These are phyloP conservation scores for Limnodromus scolopaceus DNA, from an alignment of 2,797 vertebrate genomes.

Conservation along the genomic window DNA sequence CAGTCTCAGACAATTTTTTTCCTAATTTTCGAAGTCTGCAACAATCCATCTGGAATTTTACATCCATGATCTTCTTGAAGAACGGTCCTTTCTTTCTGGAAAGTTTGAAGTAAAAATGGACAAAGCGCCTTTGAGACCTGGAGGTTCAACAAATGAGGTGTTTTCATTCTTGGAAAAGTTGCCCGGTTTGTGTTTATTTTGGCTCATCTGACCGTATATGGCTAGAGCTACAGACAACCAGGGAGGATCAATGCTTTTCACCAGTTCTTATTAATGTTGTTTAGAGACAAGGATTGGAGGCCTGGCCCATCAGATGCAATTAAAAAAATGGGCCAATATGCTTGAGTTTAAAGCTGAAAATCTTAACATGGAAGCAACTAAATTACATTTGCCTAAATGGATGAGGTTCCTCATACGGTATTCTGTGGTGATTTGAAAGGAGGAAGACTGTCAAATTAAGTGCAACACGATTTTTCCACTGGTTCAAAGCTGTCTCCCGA, in stretches of 20 bases:
- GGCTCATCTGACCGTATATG: conserved; percentile 8
- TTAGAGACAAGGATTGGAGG: not conserved
- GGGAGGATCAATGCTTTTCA: conserved; percentile 48
- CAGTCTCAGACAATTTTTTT: not conserved
- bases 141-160: conserved; percentile 61
- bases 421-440: not conserved
- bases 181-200: conserved; percentile 53
- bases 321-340: not conserved
- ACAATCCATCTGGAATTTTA: conserved; percentile 64
- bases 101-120: conserved; percentile 56
- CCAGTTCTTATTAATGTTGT: not conserved
- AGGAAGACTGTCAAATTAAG: not conserved
- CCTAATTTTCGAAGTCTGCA: conserved; percentile 7
- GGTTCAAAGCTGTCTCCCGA: not conserved
- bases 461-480: not conserved
- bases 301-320: not conserved
- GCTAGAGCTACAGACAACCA: not conserved
- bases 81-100: conserved; percentile 46
- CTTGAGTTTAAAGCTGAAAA: not conserved
- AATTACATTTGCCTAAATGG: not conserved
- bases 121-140: conserved; percentile 62
- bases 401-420: not conserved
- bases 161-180: conserved; percentile 60
- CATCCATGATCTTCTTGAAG: conserved; percentile 22
- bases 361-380: not conserved